phyloP scores from a whole-genome alignment of 2,888 invertebrate genomes.

The Cryptus viduatorius region DNA sequence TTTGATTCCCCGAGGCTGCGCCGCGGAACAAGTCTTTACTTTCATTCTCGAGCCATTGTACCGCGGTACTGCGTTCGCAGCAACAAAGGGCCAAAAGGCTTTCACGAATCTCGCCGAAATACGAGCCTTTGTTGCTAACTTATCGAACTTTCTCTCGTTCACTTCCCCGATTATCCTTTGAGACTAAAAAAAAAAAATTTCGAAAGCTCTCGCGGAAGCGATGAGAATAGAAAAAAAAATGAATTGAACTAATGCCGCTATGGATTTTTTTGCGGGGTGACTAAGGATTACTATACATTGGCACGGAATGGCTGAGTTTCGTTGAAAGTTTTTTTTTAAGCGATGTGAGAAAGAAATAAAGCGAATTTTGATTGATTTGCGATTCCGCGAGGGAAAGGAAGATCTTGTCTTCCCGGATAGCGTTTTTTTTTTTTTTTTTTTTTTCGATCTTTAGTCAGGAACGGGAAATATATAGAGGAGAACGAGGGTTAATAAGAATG shows the following conservation, averaged over 20 bases:
- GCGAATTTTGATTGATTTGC: slow-evolving; percentile 41
- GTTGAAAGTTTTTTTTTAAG: background rate
- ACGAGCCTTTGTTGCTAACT: slow-evolving; percentile 23
- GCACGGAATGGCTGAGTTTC: slow-evolving; percentile 22
- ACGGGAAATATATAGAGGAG: slow-evolving; percentile 86
- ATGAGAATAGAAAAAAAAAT: slow-evolving; percentile 23
- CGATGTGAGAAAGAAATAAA: background rate
- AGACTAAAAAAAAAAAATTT: background rate
- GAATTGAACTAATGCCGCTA: slow-evolving; percentile 31
- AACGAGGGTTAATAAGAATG: slow-evolving; percentile 85
- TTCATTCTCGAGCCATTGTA: slow-evolving; percentile 21
- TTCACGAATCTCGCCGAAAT: background rate
- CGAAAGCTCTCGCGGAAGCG: slow-evolving; percentile 17
- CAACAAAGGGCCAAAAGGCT: slow-evolving; percentile 14
- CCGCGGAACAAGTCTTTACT: background rate
- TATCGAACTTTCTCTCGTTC: slow-evolving; percentile 4
- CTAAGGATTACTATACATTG: slow-evolving; percentile 20
- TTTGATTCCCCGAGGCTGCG: background rate
- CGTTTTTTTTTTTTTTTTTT: background rate
- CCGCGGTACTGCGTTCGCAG: background rate
- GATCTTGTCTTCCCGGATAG: background rate
- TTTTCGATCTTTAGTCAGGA: slow-evolving; percentile 82
- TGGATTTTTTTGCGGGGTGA: background rate
- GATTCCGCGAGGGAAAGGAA: background rate
- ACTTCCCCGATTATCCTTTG: slow-evolving; percentile 13